phyloP scores from a whole-genome alignment of 1,140 invertebrate genomes.

The Aethina tumida region DNA sequence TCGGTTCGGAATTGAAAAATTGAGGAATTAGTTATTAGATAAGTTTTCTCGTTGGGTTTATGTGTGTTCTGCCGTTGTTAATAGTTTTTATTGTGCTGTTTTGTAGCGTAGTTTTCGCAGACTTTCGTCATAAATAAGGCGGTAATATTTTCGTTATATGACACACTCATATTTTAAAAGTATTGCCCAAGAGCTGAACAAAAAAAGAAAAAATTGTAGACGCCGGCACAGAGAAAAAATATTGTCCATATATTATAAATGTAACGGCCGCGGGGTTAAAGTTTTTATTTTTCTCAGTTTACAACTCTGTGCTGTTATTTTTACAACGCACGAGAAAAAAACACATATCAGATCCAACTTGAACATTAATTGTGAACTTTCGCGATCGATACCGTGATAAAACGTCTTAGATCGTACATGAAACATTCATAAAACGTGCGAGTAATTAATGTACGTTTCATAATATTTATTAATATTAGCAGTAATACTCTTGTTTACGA shows the following conservation, averaged over 20 bases:
- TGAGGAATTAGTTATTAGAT: conserved; percentile 22
- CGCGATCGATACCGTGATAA: too few relatives aligned
- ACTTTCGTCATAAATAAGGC: conserved; percentile 15
- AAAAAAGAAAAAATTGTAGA: conserved; percentile 1
- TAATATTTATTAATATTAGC: too few relatives aligned
- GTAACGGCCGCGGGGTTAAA: too few relatives aligned
- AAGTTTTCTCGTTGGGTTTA: conserved; percentile 20
- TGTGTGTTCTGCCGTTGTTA: conserved; percentile 19
- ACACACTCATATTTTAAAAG: conserved; percentile 8
- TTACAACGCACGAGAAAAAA: too few relatives aligned
- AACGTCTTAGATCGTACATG: too few relatives aligned
- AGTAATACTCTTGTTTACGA: too few relatives aligned
- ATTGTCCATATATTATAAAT: conserved; percentile 3
- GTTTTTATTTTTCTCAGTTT: too few relatives aligned
- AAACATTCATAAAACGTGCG: too few relatives aligned
- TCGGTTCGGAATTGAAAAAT: conserved; percentile 12
- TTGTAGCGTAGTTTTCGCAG: conserved; percentile 12
- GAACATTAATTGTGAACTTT: too few relatives aligned
- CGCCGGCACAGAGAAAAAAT: conserved; percentile 3
- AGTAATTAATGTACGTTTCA: too few relatives aligned
- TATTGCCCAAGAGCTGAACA: conserved; percentile 3
- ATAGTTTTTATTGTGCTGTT: conserved; percentile 20
- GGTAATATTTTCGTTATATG: conserved; percentile 10
- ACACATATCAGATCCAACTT: too few relatives aligned
- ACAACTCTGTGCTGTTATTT: too few relatives aligned